Base-by-base conservation (phyloP, 2,113 vertebrate genomes). In the Zingel zingel region DNA sequence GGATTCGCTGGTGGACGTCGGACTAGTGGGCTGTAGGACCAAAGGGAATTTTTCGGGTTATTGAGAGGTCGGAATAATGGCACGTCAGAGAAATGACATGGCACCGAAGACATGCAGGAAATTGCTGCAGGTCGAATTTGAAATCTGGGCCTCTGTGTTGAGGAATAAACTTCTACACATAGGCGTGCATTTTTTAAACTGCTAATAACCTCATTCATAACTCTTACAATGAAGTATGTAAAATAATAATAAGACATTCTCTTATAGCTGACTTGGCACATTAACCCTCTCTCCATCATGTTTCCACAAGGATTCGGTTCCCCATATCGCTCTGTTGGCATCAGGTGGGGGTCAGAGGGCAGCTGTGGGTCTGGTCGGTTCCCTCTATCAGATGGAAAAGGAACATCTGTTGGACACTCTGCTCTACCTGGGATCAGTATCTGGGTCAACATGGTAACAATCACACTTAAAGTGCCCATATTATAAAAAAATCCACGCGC, bases 281-380 rank as follows among this genome's bases (percentile, higher is more conserved):
- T 48, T 2, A 23, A 8, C 3, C 13, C 4, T 51, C 33, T 47
- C 56, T 75, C 43, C 27, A n/a, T 77, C 21, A 23, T 63, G 82
- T 74, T 53, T 64, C 47, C 10, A 16, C 59, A 27, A 90, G 88
- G 83, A 79, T 2, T 43, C 59, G 5, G 81, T 87, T 2, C 94
- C 93, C 0, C 86, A 90, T 33, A 76, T 95, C 1, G 83, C 94
- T 1, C 56, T 95, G 27, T 23, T 95, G 75, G 87, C 54, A 5
- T 95, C 95, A 6, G 95, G 93, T 0, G 93, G 94, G 2, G 88
- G 93, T 1, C 87, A 94, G 66, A 88, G 92, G 58, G 90, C 95
- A 10, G 86, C 92, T 3, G 77, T 94, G 16, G 82, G 77, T 69
- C 81, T 88, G 56, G 27, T 93, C 19, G 93, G 93, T 0, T 86